Percentiles rank a stretch among this genome's conserved stretches.
These are phyloP conservation scores for Cerceris rybyensis DNA, from an alignment of 2,888 invertebrate species.

Conservation along the genomic window DNA sequence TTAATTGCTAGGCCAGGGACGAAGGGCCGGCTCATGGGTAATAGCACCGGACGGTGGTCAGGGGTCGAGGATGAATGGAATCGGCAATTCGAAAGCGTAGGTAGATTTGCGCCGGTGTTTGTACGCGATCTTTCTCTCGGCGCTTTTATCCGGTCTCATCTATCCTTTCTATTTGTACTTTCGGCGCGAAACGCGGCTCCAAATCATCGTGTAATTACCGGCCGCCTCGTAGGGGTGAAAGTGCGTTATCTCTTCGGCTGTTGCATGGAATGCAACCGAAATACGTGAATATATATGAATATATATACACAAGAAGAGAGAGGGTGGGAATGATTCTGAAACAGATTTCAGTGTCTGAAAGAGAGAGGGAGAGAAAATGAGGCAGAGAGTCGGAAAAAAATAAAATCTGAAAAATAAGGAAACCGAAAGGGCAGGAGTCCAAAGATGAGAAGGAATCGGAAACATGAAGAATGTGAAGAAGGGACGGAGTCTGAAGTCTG, in stretches of 20 bases:
- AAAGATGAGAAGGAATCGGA: too few relatives aligned
- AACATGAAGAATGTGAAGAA: too few relatives aligned
- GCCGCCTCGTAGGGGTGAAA: slow-evolving; percentile 20
- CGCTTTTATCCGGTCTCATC: slow-evolving; percentile 12
- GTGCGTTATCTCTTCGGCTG: slow-evolving; percentile 37
- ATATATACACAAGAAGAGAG: too few relatives aligned
- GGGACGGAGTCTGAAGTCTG: too few relatives aligned
- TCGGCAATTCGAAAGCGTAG: slow-evolving; percentile 40
- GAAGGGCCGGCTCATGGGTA: slow-evolving; percentile 27
- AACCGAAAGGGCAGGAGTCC: too few relatives aligned
- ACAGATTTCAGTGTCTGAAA: too few relatives aligned
- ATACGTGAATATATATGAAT: too few relatives aligned
- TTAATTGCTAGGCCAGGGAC: slow-evolving; percentile 69
- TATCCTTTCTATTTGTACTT: slow-evolving; percentile 18
- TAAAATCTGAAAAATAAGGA: too few relatives aligned
- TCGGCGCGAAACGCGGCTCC: slow-evolving; percentile 11
- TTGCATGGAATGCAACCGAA: slow-evolving; percentile 3
- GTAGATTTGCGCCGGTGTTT: slow-evolving; percentile 28
- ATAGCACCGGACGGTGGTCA: slow-evolving; percentile 23
- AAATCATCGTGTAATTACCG: slow-evolving; percentile 33
- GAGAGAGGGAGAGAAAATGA: too few relatives aligned
- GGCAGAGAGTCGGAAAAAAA: too few relatives aligned
- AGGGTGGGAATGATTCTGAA: too few relatives aligned
- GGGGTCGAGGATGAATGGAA: slow-evolving; percentile 53
- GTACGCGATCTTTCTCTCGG: slow-evolving; percentile 29